Conservation (phyloP, 1,140 invertebrate species). For the Drosophila sechellia region DNA sequence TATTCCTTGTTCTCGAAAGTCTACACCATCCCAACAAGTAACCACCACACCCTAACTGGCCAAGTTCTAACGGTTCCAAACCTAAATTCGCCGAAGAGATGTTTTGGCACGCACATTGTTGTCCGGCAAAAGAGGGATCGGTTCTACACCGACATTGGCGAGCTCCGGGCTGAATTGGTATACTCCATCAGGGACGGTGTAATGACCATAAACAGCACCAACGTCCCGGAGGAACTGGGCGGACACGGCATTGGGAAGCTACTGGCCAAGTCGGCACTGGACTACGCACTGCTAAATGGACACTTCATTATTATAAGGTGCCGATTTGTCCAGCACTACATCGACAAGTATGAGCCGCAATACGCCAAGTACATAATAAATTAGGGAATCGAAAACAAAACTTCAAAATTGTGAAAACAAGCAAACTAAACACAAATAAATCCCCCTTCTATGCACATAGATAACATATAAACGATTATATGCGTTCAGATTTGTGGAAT, state of each 20-base stretch:
- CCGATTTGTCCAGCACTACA: slow-evolving; percentile 14
- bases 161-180: neutral
- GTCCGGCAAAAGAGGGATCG: neutral
- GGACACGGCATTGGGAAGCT: slow-evolving; percentile 24
- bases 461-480: no score
- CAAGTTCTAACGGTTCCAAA: slow-evolving; percentile 2
- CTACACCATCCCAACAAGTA: neutral
- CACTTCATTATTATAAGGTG: slow-evolving; percentile 12
- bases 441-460: no score
- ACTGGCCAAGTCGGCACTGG: slow-evolving; percentile 17
- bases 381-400: no score
- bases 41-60: neutral
- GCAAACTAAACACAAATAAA: neutral
- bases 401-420: neutral
- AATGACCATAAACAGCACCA: slow-evolving; percentile 10
- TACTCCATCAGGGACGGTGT: neutral
- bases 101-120: neutral
- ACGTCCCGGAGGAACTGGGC: slow-evolving; percentile 10
- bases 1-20: slow-evolving; percentile 1
- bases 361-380: slow-evolving; percentile 9
- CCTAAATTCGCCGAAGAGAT: neutral
- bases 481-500: no score
- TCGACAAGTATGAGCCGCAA: slow-evolving; percentile 24
- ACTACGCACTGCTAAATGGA: slow-evolving; percentile 7
- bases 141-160: slow-evolving; percentile 6